A percentile compares a stretch with the other conserved stretches of the same genome.
These are phyloP conservation scores for Synanceia verrucosa DNA, from an alignment of 2,797 vertebrate species.

Conservation along the genomic window DNA sequence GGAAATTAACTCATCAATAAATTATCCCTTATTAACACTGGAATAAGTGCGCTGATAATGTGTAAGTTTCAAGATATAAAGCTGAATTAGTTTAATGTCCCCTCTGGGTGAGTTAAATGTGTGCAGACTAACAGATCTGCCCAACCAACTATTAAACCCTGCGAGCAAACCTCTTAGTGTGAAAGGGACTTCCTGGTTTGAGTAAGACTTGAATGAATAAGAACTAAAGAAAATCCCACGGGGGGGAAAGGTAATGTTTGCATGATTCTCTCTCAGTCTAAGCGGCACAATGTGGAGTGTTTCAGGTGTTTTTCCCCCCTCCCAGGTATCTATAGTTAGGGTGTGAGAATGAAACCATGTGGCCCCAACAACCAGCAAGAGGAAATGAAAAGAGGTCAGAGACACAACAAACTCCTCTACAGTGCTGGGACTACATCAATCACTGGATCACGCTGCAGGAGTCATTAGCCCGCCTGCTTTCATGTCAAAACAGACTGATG, in stretches of 20 bases:
- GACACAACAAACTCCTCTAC: constrained; percentile 35
- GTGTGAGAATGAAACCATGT: constrained; percentile 65
- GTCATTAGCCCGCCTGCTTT: constrained; percentile 1
- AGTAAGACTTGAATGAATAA: constrained; percentile 67
- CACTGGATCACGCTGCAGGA: constrained; percentile 18
- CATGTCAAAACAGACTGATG: constrained; percentile 23
- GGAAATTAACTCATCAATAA: not conserved
- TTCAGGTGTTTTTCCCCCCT: constrained; percentile 47
- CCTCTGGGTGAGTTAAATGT: constrained; percentile 1
- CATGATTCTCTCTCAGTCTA: constrained; percentile 34
- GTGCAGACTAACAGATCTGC: constrained; percentile 15
- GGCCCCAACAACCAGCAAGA: constrained; percentile 37
- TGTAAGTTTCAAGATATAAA: not conserved
- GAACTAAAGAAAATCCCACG: constrained; percentile 40
- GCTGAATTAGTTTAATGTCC: not conserved
- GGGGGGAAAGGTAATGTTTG: constrained; percentile 49
- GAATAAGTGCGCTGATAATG: not conserved
- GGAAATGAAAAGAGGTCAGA: constrained; percentile 76
- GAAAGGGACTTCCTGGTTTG: constrained; percentile 71
- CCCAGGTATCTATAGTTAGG: constrained; percentile 61
- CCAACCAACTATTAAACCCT: not conserved
- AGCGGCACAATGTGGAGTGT: constrained; percentile 20
- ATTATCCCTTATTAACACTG: not conserved
- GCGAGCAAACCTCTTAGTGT: constrained; percentile 29
- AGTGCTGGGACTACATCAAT: constrained; percentile 30